Evolutionary conservation across 2,113 vertebrate genomes (phyloP), one percentile per base, ranked within the genome.

Genomic region (Polypterus senegalus): DNA sequence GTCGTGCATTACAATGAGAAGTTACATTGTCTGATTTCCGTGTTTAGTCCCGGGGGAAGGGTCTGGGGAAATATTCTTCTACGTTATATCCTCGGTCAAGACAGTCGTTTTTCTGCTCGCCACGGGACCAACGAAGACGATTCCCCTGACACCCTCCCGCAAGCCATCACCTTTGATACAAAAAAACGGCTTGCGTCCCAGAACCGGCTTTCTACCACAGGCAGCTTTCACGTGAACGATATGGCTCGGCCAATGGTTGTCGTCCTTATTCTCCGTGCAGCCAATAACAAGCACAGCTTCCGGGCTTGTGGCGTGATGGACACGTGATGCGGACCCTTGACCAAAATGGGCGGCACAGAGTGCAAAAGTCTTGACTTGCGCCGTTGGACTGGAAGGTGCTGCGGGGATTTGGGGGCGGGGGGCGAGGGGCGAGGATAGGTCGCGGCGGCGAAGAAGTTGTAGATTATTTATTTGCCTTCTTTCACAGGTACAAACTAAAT

Each of bases 151-250:
- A 44, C 43, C 9, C 10, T 59, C 6, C 9, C 4, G 54, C 11
- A 47, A 7, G 48, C 46, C 61, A 58, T 48, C 7, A 10, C 60
- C 48, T 11, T 49, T 11, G 54, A 8, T 55, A 49, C 47, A 57
- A 3, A 27, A 8, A 8, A 54, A 49, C 45, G 44, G 9, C 27
- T 9, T 44, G 46, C n/a, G 46, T 6, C 27, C 49, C 27, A 27
- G 4, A 47, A 56, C 52, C 10, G 46, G 6, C 61, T 47, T 59
- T 66, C 55, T 62, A 62, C 48, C 58, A 62, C 55, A 54, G 48
- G 62, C 57, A 48, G 48, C 61, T 49, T 54, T 59, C 65, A 66
- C 65, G 65, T 66, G 65, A n/a, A 66, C 44, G 4, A 5, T n/a
- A 11, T 3, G n/a, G n/a, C 45, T 4, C 5, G 57, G 60, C 65